Evolutionary conservation across 2,113 vertebrate genomes (phyloP).

Genomic region (Cathartes aura): DNA sequence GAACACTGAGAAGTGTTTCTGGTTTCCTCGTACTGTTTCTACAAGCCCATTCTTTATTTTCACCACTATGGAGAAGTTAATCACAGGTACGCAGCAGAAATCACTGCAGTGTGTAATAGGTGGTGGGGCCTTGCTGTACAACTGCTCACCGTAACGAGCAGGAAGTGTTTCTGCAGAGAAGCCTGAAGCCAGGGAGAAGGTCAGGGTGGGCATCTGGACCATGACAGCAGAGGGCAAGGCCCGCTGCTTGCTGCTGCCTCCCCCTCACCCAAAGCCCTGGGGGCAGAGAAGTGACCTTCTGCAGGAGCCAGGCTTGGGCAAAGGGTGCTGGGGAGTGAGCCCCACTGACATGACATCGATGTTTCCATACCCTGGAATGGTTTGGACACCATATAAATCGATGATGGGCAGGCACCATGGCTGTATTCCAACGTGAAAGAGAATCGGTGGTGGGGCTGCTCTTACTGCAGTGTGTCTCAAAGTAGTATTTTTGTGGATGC

Average conservation of each 20-base stretch:
- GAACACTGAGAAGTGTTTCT: not conserved
- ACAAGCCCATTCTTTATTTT: not conserved
- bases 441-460: not conserved
- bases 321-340: not conserved
- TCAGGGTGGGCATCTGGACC: not conserved
- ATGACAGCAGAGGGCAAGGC: not conserved
- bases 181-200: not conserved
- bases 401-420: not conserved
- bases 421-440: not conserved
- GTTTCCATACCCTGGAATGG: not conserved
- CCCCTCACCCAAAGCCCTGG: not conserved
- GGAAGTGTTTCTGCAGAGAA: not conserved
- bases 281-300: not conserved
- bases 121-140: not conserved
- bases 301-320: not conserved
- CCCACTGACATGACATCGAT: not conserved
- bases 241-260: not conserved
- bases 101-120: not conserved
- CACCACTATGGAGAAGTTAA: not conserved
- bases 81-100: not conserved
- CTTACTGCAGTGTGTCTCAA: not conserved
- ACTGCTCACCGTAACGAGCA: fast-evolving
- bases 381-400: fast-evolving
- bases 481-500: not conserved
- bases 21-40: not conserved